Base-by-base conservation (phyloP, 92 coral and sea anemone genomes). In the Palythoa caribaeorum region DNA sequence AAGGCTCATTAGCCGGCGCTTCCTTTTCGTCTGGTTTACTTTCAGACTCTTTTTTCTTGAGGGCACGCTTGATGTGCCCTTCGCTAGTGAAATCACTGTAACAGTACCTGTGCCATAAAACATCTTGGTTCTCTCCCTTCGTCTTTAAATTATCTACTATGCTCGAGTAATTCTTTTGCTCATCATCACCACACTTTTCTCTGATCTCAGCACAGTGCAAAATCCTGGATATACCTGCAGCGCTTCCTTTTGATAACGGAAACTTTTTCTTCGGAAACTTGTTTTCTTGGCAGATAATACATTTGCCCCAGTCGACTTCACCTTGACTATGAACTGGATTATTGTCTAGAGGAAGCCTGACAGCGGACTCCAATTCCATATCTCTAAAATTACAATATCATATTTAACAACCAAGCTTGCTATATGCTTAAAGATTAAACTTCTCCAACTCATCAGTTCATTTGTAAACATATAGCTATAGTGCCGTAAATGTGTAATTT, bases 211-310 rank as follows among this genome's bases (percentile, higher is more conserved):
- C 92, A 90, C 95, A 93, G 63, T 93, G 81, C 40, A 90, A 13
- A 57, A 88, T 73, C 48, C 89, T 63, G n/a, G 73, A 79, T 16
- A 87, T 87, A 35, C 92, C 93, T 69, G 80, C 78, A 28, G n/a
- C 38, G 38, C 84, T 87, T 59, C 84, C 93, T 77, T 93, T 90
- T 77, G 89, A 87, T 14, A 93, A 80, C 3, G 90, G 92, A 88
- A 90, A 87, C 85, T 71, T 93, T 69, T 87, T 90, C 71, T 83
- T 87, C 38, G 95, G 93, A 54, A 87, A 88, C 70, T 90, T 93
- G 59, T 53, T 53, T 79, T 83, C 86, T 88, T 93, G 92, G 60
- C 60, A 90, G 51, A 93, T 91, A n/a, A 90, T 38, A 63, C 93
- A 87, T 60, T 62, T 90, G 28, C 68, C 52, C 78, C 71, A 74